Evolutionary conservation across 53 echinoderm and acorn worm species (phyloP), one percentile per base, ranked within the genome.

Genomic region (Henricia sp.): DNA sequence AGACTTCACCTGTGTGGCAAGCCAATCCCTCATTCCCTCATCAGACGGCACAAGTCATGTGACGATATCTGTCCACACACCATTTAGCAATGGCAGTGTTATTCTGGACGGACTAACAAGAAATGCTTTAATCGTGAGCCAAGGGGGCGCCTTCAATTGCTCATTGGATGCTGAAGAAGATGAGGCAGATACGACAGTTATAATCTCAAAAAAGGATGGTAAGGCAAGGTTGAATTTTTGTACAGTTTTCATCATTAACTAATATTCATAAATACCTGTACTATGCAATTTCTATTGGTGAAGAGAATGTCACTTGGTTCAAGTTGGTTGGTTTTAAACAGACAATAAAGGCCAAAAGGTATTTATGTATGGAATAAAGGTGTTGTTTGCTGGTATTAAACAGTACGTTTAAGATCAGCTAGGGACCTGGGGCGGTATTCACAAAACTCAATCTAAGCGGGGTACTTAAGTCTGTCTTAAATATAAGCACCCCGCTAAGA

Each of bases 1-100:
- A 57, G 80, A 80, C 80, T 64, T 80, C 63, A 80, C 80, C 35
- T 80, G 80, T 2, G 64, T 80, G n/a, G 80, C 80, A 42, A 80
- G 80, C 34, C 80, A 46, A 28, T 62, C 80, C 46, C 80, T 80
- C 12, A 5, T 80, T 19, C 63, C 78, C 0, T 14, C 75, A 75
- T 39, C 24, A 56, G 11, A 29, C 26, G 29, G 23, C 65, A 64
- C 19, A 46, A 17, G 33, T 46, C 10, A 0, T 29, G 44, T 64
- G 3, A 10, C 50, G 14, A 35, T 80, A 3, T 13, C 62, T 14
- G 80, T 37, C n/a, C 50, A 63, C 23, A 10, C 80, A 6, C 80
- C 80, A 23, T 36, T 80, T 32, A 40, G 35, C 28, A 64, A 50
- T 34, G 63, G 63, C 63, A 80, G 29, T 44, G 0, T 57, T n/a